These are phyloP conservation scores for Fregata magnificens DNA, from an alignment of 2,113 vertebrate species.

Conservation along the genomic window DNA sequence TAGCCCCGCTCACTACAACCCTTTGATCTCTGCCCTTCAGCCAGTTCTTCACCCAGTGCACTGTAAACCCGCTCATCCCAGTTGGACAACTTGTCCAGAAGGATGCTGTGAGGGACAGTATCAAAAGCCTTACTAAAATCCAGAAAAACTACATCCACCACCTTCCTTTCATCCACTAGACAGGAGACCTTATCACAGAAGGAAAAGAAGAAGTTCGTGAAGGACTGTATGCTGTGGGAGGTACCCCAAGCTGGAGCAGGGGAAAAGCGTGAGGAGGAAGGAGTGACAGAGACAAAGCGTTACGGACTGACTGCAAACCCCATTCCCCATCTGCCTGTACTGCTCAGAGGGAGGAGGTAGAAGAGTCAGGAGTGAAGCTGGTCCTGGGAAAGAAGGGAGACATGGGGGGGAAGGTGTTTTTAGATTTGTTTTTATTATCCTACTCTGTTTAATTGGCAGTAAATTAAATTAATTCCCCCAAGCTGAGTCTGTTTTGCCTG, in stretches of 20 bases:
- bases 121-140: neutral
- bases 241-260: neutral
- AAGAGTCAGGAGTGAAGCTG: neutral
- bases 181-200: accelerated
- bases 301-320: neutral
- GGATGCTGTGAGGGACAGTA: neutral
- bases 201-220: neutral
- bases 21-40: neutral
- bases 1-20: neutral
- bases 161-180: neutral
- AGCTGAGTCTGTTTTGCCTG: neutral
- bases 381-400: neutral
- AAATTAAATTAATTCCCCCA: neutral
- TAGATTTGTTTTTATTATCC: neutral
- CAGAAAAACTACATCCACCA: neutral
- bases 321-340: neutral
- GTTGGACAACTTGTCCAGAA: neutral
- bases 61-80: neutral
- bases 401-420: accelerated
- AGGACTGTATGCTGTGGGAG: neutral
- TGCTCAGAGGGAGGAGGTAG: neutral
- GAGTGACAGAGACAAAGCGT: accelerated
- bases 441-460: neutral
- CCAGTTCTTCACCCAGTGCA: neutral
- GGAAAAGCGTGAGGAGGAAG: neutral